Conservation (phyloP, 2,888 invertebrate genomes). For the Auanema sp. region DNA sequence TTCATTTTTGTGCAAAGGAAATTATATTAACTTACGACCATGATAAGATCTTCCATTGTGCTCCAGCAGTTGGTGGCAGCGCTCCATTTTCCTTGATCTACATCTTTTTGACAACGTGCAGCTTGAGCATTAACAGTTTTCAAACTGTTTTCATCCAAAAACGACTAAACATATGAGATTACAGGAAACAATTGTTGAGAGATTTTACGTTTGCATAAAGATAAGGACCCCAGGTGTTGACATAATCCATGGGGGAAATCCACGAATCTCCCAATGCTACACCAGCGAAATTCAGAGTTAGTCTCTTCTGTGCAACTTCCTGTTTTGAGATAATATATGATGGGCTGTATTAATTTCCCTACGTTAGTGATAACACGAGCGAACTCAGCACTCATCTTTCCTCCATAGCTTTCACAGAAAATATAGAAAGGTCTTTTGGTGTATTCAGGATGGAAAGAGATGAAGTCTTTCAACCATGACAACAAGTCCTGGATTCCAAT, state of each 20-base stretch:
- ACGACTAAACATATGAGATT: conserved; percentile 35
- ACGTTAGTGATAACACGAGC: conserved; percentile 69
- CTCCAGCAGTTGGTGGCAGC: conserved; percentile 74
- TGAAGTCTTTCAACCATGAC: conserved; percentile 76
- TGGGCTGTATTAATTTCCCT: conserved; percentile 7
- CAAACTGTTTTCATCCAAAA: conserved; percentile 50
- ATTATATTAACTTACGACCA: conserved; percentile 51
- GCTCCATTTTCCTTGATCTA: conserved; percentile 71
- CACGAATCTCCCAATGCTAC: conserved; percentile 85
- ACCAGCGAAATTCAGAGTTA: conserved; percentile 73
- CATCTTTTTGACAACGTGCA: conserved; percentile 39
- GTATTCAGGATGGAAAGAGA: conserved; percentile 74
- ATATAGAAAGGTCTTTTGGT: conserved; percentile 78
- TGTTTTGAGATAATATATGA: conserved; percentile 58
- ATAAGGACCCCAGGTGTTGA: conserved; percentile 81
- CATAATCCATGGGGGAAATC: conserved; percentile 84
- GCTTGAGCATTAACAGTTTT: conserved; percentile 32
- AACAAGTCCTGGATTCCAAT: conserved; percentile 73
- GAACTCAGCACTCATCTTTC: conserved; percentile 87
- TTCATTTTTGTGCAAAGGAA: neutral
- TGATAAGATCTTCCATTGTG: conserved; percentile 72
- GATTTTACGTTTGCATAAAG: conserved; percentile 74
- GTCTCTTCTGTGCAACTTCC: conserved; percentile 72
- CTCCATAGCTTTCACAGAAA: conserved; percentile 87
- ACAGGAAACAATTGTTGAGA: conserved; percentile 6